Evolutionary conservation across 2,888 invertebrate species (phyloP), one percentile per base, ranked within the genome.

Genomic region (Bugulina stolonifera): DNA sequence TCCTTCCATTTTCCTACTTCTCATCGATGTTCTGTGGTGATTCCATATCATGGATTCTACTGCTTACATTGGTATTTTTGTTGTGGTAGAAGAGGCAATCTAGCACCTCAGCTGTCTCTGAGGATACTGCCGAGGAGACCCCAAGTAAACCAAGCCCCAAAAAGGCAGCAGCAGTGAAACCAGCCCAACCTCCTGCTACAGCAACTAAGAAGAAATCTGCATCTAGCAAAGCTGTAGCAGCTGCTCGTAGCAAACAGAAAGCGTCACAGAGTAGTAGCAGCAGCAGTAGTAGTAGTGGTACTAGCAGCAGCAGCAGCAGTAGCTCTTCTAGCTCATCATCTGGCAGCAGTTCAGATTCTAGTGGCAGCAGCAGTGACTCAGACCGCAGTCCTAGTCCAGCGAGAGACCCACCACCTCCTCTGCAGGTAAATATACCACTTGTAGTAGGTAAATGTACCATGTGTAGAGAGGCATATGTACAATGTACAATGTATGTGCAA

Each of bases 211-310:
- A 5, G 5, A 43, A 43, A 18, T 43, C 43, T 5, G 43, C 43
- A 5, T 43, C 43, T 43, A 43, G 43, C 18, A 43, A 43, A 18
- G 43, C 43, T 18, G 43, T 43, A 18, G 43, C 43, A 10, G 43
- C 43, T 43, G 43, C 43, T 43, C 43, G 43, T 43, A 43, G 43
- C 43, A 43, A 43, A 18, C 43, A 43, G 18, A 10, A 10, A 43
- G 18, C 5, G 43, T 5, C 43, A 43, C 10, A 5, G 18, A 64
- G 32, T 32, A 64, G 32, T 27, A 27, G 64, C 5, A 64, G 64
- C 32, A 27, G 14, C 32, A 64, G 64, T n/a, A 64, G 64, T 32
- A 32, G 57, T n/a, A 57, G 57, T 57, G 57, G 25, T 25, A 23
- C 57, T 57, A 25, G 25, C 57, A 57, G 64, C 64, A 34, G 34